Evolutionary conservation across 2,888 invertebrate species (phyloP).

Genomic region (Hesperia comma): DNA sequence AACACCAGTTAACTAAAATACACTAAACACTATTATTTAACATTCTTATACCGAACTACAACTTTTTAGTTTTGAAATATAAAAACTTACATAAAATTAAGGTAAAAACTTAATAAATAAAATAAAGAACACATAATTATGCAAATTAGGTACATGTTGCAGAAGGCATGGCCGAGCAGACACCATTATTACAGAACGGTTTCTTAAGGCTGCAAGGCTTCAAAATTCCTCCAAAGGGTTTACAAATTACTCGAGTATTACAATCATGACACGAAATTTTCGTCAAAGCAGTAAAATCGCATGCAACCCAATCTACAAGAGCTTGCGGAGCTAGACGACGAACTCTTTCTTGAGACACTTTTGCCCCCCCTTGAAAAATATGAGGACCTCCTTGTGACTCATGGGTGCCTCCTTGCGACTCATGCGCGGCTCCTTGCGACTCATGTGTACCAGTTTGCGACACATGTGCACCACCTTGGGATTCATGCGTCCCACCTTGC

Average conservation of each 20-base stretch:
- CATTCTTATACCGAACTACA: too few relatives aligned
- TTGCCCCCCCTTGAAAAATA: constrained; percentile 15
- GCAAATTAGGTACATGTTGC: constrained; percentile 48
- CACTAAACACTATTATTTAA: too few relatives aligned
- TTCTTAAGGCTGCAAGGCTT: constrained; percentile 52
- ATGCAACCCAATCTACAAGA: constrained; percentile 51
- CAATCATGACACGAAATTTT: constrained; percentile 59
- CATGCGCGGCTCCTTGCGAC: constrained; percentile 29
- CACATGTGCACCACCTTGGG: constrained; percentile 28
- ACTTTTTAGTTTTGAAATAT: too few relatives aligned
- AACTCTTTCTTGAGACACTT: constrained; percentile 44
- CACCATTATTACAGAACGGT: constrained; percentile 63
- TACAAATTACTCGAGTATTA: constrained; percentile 60
- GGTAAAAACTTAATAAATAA: too few relatives aligned
- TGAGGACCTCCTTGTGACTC: constrained; percentile 37
- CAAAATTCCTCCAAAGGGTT: constrained; percentile 58
- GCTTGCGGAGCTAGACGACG: constrained; percentile 43
- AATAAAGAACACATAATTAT: too few relatives aligned
- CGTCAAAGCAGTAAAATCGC: constrained; percentile 49
- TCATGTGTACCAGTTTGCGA: constrained; percentile 43
- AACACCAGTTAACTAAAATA: too few relatives aligned
- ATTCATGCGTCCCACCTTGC: constrained; percentile 17
- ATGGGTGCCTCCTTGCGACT: constrained; percentile 14
- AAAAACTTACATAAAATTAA: too few relatives aligned
- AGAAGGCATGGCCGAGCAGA: constrained; percentile 57